Evolutionary conservation across 2,797 vertebrate species (phyloP), one percentile per base, ranked within the genome.

Genomic region (Chloroceryle inda): DNA sequence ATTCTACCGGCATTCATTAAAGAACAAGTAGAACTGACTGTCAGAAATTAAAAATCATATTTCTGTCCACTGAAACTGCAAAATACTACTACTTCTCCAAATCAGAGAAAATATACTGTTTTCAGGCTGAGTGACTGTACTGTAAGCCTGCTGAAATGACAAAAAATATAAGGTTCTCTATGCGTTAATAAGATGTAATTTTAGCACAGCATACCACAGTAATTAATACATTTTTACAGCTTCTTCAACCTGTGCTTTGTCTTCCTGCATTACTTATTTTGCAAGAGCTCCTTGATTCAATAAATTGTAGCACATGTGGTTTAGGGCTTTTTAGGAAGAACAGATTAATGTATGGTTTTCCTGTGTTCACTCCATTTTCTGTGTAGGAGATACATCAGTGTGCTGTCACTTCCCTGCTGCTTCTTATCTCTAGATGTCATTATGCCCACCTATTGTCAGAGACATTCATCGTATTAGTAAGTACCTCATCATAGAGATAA

Each of bases 391-490:
- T 66, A 80, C 64, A 95, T 76, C 67, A 80, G 61, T 37, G 10
- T 35, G 42, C n/a, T 94, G 52, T 56, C 67, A 82, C 92, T 95
- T 94, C 58, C 42, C 69, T 75, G 68, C 80, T 23, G n/a, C 52
- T 94, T 94, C 74, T 91, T 96, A 90, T 94, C 68, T 74, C 72
- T 88, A 44, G 45, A 71, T 33, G 45, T 49, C 53, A 61, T 77
- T 77, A 72, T 12, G 13, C 49, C 15, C 91, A 59, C 37, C 20
- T 88, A 8, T 80, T 95, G 72, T 89, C 66, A 97, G 73, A 93
- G 81, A 92, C 66, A 49, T 15, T 29, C 38, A 79, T 66, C 29
- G 0, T 49, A 29, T 69, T 95, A n/a, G 83, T 63, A 93, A 35
- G 21, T 44, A 59, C 17, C 71, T 89, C 55, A 63, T 71, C 73